Evolutionary conservation across 2,113 vertebrate species (phyloP).

Genomic region (Burhinus bistriatus): DNA sequence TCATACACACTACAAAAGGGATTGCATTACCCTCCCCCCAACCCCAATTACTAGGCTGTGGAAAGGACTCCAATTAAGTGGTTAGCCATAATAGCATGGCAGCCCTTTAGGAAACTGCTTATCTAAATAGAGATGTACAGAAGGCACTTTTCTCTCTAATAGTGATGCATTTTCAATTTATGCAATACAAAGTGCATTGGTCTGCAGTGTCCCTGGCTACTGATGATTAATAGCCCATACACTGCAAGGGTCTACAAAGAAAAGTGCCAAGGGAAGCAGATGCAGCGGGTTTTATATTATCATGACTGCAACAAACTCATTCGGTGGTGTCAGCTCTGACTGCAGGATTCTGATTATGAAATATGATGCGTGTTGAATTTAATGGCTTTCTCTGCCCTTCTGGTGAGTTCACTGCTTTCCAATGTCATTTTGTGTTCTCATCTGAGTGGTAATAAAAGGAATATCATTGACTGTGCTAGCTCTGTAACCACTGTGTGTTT

Average conservation of each 20-base stretch:
- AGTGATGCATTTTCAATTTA: slow-evolving; percentile 73
- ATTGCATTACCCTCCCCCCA: neutral
- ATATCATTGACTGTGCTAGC: slow-evolving; percentile 74
- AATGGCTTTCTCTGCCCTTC: slow-evolving; percentile 81
- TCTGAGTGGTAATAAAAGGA: slow-evolving; percentile 80
- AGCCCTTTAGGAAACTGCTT: slow-evolving; percentile 60
- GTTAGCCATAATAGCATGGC: slow-evolving; percentile 30
- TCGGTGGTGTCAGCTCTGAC: slow-evolving; percentile 76
- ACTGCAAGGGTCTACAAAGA: slow-evolving; percentile 67
- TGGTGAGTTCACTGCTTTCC: slow-evolving; percentile 77
- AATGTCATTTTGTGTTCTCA: slow-evolving; percentile 80
- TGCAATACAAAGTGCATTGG: slow-evolving; percentile 67
- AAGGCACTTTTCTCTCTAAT: slow-evolving; percentile 60
- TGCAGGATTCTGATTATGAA: slow-evolving; percentile 81
- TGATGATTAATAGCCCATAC: slow-evolving; percentile 76
- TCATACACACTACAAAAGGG: neutral
- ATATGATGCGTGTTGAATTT: slow-evolving; percentile 80
- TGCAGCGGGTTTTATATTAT: slow-evolving; percentile 75
- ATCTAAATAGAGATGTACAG: slow-evolving; percentile 67
- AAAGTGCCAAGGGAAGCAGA: slow-evolving; percentile 74
- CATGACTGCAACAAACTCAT: slow-evolving; percentile 76
- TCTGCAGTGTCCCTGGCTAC: slow-evolving; percentile 67
- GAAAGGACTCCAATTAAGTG: slow-evolving; percentile 47
- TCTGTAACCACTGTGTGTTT: slow-evolving; percentile 76
- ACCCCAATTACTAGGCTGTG: slow-evolving; percentile 17